Conservation (phyloP, 1,140 invertebrate genomes). For the Oryctes rhinoceros region DNA sequence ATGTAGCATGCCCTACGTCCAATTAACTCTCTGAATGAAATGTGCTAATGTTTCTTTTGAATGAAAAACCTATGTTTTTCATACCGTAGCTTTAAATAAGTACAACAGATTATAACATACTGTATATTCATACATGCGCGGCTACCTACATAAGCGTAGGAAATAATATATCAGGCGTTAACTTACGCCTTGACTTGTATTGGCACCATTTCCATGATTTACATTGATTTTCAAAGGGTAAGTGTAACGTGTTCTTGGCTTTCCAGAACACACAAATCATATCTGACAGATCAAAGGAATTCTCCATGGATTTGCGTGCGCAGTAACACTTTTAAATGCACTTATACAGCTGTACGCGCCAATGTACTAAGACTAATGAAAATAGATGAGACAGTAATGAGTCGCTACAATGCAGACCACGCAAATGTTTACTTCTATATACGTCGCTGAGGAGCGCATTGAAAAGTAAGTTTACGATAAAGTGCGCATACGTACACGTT, state of each 20-base stretch:
- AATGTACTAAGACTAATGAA: slow-evolving; percentile 26
- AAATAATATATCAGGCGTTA: slow-evolving; percentile 39
- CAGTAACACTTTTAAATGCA: slow-evolving; percentile 40
- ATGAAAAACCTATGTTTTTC: too few relatives aligned
- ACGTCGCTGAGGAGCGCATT: slow-evolving; percentile 16
- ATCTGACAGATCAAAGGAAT: slow-evolving; percentile 42
- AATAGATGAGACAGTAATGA: slow-evolving; percentile 43
- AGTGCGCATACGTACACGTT: neutral
- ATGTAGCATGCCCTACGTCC: too few relatives aligned
- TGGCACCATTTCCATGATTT: slow-evolving; percentile 40
- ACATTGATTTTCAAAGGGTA: slow-evolving; percentile 41
- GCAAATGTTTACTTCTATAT: slow-evolving; percentile 40
- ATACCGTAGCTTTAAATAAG: too few relatives aligned
- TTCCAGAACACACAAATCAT: slow-evolving; percentile 40
- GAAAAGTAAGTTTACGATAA: slow-evolving; percentile 30
- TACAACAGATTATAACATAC: too few relatives aligned
- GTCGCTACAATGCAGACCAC: slow-evolving; percentile 35
- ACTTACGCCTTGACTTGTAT: slow-evolving; percentile 20
- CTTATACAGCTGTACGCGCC: slow-evolving; percentile 41
- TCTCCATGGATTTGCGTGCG: slow-evolving; percentile 40
- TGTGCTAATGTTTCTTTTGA: too few relatives aligned
- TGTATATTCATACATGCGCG: too few relatives aligned
- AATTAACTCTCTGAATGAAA: too few relatives aligned
- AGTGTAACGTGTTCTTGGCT: slow-evolving; percentile 22
- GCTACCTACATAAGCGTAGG: slow-evolving; percentile 7